phyloP scores from a whole-genome alignment of 2,888 invertebrate species.

The Mesodorylaimus sp. region DNA sequence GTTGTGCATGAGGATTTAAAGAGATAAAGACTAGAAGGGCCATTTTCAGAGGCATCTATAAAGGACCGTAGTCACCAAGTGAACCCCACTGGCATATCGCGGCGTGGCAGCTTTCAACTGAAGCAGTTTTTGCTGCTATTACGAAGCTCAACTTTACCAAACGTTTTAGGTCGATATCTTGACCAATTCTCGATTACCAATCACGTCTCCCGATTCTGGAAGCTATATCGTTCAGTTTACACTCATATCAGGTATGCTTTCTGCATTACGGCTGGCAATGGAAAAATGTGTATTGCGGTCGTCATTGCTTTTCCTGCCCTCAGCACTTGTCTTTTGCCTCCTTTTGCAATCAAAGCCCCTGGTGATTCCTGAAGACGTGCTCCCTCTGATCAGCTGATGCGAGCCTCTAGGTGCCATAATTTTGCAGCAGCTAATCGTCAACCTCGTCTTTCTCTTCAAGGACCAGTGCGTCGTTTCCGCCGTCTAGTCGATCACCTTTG shows the following conservation, averaged over 20 bases:
- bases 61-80: too few relatives aligned
- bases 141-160: not conserved
- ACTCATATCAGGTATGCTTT: slow-evolving; percentile 21
- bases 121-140: not conserved
- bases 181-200: slow-evolving; percentile 16
- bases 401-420: too few relatives aligned
- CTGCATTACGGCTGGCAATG: too few relatives aligned
- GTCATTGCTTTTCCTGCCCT: too few relatives aligned
- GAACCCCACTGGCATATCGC: slow-evolving; percentile 13
- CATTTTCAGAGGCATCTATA: too few relatives aligned
- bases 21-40: too few relatives aligned
- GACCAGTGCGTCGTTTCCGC: slow-evolving; percentile 24
- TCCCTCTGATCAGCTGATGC: not conserved
- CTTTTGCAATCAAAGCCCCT: too few relatives aligned
- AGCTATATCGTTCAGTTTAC: slow-evolving; percentile 28
- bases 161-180: slow-evolving; percentile 19
- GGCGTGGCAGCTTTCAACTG: slow-evolving; percentile 29
- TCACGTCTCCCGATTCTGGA: slow-evolving; percentile 17
- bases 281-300: too few relatives aligned
- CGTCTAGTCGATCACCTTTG: slow-evolving; percentile 28
- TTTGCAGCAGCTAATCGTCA: not conserved
- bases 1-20: too few relatives aligned
- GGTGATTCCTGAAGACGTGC: not conserved
- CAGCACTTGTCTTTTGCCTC: too few relatives aligned
- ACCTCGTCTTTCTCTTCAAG: slow-evolving; percentile 10